A percentile compares a stretch with the other conserved stretches of the same genome.
phyloP scores from a whole-genome alignment of 2,888 invertebrate species.

The Latrodectus elegans region DNA sequence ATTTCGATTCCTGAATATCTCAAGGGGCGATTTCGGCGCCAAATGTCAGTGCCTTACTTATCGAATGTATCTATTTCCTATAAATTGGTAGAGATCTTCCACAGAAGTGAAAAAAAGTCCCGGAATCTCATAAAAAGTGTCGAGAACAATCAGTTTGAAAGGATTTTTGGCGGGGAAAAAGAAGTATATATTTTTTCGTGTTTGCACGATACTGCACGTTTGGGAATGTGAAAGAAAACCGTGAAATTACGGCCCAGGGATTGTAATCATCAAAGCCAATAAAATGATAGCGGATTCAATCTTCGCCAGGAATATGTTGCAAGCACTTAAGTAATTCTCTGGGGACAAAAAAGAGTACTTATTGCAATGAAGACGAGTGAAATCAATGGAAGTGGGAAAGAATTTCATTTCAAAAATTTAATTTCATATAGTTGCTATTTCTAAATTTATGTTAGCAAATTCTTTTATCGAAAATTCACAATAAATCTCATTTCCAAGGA shows the following conservation, averaged over 20 bases:
- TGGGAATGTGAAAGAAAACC: slow-evolving; percentile 1
- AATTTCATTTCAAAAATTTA: not conserved
- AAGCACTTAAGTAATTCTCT: not conserved
- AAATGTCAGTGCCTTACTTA: slow-evolving; percentile 43
- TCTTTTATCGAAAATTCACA: no score
- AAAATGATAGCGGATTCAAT: slow-evolving; percentile 5
- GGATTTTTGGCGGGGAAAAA: slow-evolving; percentile 17
- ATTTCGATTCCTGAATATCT: slow-evolving; percentile 36
- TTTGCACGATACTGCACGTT: not conserved
- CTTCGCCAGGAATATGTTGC: not conserved
- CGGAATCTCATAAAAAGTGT: slow-evolving; percentile 9
- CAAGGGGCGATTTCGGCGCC: slow-evolving; percentile 44
- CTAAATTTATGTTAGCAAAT: no score
- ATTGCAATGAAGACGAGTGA: not conserved
- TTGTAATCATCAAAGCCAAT: not conserved
- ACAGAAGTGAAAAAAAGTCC: slow-evolving; percentile 1
- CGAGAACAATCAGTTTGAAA: slow-evolving; percentile 49
- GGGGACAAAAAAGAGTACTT: not conserved
- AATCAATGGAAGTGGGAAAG: not conserved
- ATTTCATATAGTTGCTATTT: no score
- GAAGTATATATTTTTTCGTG: not conserved
- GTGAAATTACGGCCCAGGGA: not conserved
- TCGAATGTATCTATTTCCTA: slow-evolving; percentile 43
- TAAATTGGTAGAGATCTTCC: slow-evolving; percentile 35
- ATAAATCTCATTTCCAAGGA: no score